Conservation (phyloP, 2,888 invertebrate genomes). For the Diaphora mendica region DNA sequence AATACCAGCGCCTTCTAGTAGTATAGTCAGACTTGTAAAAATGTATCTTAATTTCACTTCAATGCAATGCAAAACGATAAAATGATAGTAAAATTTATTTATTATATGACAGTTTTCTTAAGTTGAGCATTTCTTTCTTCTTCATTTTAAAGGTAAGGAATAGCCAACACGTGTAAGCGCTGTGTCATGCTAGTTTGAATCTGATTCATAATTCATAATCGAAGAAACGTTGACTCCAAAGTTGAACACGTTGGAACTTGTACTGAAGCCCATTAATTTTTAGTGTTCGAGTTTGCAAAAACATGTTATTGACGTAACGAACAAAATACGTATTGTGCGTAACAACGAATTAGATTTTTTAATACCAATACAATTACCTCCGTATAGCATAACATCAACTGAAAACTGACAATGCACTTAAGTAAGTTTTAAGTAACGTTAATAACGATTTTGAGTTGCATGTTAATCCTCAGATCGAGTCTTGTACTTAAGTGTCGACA, state of each 20-base stretch:
- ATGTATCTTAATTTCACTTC: not conserved
- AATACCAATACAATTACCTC: slow-evolving; percentile 13
- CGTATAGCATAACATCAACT: slow-evolving; percentile 3
- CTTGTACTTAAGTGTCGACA: too few species aligned
- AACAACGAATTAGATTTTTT: slow-evolving; percentile 2
- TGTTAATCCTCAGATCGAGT: not conserved
- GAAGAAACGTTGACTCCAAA: slow-evolving; percentile 9
- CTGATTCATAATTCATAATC: slow-evolving; percentile 7
- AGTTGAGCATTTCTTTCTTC: not conserved
- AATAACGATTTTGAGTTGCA: not conserved
- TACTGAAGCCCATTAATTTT: slow-evolving; percentile 20
- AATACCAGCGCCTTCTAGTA: too few species aligned
- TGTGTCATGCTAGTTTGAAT: not conserved
- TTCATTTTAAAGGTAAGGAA: not conserved
- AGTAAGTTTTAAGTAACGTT: not conserved
- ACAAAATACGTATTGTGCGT: slow-evolving; percentile 13
- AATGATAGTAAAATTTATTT: not conserved
- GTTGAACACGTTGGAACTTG: slow-evolving; percentile 38
- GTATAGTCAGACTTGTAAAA: too few species aligned
- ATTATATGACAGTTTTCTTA: not conserved
- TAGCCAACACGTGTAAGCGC: not conserved
- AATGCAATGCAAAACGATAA: not conserved
- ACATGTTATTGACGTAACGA: slow-evolving; percentile 29
- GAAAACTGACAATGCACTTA: not conserved
- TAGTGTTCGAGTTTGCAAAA: slow-evolving; percentile 26